phyloP scores from a whole-genome alignment of 2,797 vertebrate genomes.

The Phyllotis vaccarum region DNA sequence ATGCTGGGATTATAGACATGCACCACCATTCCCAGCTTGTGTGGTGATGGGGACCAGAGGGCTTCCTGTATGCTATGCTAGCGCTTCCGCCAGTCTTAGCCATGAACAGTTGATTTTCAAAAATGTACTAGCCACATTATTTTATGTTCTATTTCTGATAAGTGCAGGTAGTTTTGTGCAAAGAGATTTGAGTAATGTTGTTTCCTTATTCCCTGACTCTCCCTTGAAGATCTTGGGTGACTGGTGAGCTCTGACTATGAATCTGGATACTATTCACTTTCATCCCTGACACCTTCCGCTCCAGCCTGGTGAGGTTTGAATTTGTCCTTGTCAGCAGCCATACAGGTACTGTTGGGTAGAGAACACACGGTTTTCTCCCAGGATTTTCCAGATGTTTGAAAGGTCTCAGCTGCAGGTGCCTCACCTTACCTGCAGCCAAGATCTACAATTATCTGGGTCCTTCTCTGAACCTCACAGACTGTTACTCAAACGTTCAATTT shows the following conservation, averaged over 20 bases:
- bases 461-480: not conserved
- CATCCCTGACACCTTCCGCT: not conserved
- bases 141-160: not conserved
- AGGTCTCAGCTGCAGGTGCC: not conserved
- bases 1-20: not conserved
- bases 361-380: not conserved
- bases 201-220: not conserved
- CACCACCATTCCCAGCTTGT: not conserved
- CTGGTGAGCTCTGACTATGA: constrained; percentile 44
- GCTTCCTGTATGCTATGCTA: not conserved
- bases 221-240: constrained; percentile 20
- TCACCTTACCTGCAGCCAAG: not conserved
- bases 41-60: not conserved
- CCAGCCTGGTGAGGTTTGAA: not conserved
- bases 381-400: not conserved
- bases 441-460: not conserved
- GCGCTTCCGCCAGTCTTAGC: not conserved
- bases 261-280: constrained; percentile 34
- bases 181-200: not conserved
- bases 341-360: not conserved
- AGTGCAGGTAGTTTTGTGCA: constrained; percentile 8
- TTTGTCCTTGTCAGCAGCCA: not conserved
- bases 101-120: not conserved
- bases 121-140: constrained; percentile 2
- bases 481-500: not conserved